Percentiles rank a stretch among this genome's conserved stretches.
phyloP scores from a whole-genome alignment of 2,113 vertebrate species.

The Platichthys flesus region DNA sequence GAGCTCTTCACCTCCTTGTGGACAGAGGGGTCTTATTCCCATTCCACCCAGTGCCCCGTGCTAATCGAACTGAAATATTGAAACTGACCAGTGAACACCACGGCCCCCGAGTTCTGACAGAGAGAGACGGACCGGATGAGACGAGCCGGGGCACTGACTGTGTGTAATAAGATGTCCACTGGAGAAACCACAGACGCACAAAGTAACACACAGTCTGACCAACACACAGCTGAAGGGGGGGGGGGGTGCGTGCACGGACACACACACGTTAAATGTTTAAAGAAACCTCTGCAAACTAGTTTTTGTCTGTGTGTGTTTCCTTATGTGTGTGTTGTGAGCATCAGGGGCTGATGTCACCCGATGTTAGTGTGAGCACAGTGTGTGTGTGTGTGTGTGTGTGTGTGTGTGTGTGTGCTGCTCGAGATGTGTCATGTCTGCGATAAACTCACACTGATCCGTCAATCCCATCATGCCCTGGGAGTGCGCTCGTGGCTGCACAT shows the following conservation, averaged over 20 bases:
- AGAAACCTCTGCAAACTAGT: not conserved
- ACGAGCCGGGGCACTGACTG: constrained; percentile 57
- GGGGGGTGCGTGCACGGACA: not conserved
- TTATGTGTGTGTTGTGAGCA: constrained; percentile 6
- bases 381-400: constrained; percentile 16
- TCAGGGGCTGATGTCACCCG: constrained; percentile 35
- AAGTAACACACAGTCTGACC: constrained; percentile 27
- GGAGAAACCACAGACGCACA: constrained; percentile 24
- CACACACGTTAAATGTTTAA: not conserved
- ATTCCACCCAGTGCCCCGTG: constrained; percentile 34
- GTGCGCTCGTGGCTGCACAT: constrained; percentile 61
- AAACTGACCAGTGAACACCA: constrained; percentile 59
- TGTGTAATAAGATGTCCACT: constrained; percentile 59
- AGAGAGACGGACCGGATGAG: constrained; percentile 37
- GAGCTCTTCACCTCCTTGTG: not conserved
- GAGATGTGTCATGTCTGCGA: constrained; percentile 70
- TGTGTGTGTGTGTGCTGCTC: constrained; percentile 38
- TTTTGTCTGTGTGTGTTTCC: not conserved
- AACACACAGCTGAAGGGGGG: constrained; percentile 12
- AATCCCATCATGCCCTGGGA: constrained; percentile 64
- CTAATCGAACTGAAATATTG: constrained; percentile 63
- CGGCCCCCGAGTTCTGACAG: constrained; percentile 53
- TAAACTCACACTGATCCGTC: constrained; percentile 70
- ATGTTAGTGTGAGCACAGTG: constrained; percentile 20
- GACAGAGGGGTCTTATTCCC: constrained; percentile 8